Conservation (phyloP, 1,140 invertebrate species). For the Marisa cornuarietis region DNA sequence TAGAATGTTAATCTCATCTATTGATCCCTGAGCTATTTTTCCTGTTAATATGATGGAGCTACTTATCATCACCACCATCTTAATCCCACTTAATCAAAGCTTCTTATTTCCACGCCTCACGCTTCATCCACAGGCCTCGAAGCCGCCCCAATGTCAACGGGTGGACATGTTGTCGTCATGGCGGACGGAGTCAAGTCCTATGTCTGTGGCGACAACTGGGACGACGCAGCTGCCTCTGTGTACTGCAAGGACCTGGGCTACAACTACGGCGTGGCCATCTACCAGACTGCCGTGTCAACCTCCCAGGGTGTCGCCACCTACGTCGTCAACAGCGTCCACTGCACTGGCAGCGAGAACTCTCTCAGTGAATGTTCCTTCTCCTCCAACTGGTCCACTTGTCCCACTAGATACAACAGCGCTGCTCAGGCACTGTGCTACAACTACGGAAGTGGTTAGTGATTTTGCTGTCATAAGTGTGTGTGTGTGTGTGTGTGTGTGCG, state of each 20-base stretch:
- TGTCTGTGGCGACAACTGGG: constrained; percentile 79
- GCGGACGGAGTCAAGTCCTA: constrained; percentile 68
- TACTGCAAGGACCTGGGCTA: constrained; percentile 76
- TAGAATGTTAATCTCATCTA: too few species aligned
- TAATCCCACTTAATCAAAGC: too few species aligned
- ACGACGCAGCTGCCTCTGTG: constrained; percentile 74
- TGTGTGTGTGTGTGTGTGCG: too few species aligned
- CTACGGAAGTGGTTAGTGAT: not conserved
- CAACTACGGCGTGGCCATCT: constrained; percentile 10
- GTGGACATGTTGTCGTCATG: constrained; percentile 52
- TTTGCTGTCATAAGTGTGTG: not conserved
- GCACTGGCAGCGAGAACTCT: constrained; percentile 75
- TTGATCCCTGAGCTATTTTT: too few species aligned
- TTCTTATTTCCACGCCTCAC: too few species aligned
- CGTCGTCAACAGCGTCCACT: constrained; percentile 73
- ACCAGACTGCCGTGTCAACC: not conserved
- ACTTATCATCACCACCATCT: too few species aligned
- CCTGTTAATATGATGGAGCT: too few species aligned
- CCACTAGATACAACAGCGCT: constrained; percentile 10
- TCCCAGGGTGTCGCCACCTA: constrained; percentile 64
- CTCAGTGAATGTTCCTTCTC: constrained; percentile 72
- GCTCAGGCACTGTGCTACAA: constrained; percentile 18
- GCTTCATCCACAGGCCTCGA: too few species aligned
- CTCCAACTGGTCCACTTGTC: not conserved
- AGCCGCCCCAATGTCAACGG: too few species aligned